phyloP scores from a whole-genome alignment of 2,113 vertebrate genomes.

The Elgaria multicarinata region DNA sequence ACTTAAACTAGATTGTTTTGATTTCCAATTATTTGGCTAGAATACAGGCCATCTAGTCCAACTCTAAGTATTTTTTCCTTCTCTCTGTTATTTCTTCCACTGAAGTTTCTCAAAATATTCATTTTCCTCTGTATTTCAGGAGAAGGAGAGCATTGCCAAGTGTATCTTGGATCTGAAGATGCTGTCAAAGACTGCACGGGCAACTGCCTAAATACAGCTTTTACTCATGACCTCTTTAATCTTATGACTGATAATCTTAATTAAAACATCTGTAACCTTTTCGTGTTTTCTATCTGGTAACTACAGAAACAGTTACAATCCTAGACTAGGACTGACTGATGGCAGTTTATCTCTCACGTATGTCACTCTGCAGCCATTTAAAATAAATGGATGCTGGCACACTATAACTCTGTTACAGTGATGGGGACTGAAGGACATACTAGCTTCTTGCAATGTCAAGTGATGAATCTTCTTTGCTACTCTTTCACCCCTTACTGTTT shows the following conservation, averaged over 20 bases:
- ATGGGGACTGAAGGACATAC: background rate
- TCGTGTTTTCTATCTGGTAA: background rate
- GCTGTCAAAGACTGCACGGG: conserved; percentile 82
- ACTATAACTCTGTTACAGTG: background rate
- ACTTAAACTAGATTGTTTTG: background rate
- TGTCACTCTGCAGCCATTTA: background rate
- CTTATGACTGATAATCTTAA: conserved; percentile 42
- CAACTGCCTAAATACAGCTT: conserved; percentile 31
- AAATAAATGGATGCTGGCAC: background rate
- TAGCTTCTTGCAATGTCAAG: background rate
- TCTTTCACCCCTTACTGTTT: background rate
- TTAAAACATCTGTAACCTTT: conserved; percentile 54
- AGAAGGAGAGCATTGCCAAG: conserved; percentile 94
- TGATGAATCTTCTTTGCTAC: background rate
- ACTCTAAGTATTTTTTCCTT: background rate
- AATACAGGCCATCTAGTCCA: background rate
- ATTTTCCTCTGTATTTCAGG: conserved; percentile 78
- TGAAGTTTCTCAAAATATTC: conserved; percentile 17
- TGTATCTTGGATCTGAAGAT: conserved; percentile 92
- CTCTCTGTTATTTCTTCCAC: background rate
- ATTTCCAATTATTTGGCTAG: background rate
- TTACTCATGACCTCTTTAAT: background rate
- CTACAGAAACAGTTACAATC: background rate
- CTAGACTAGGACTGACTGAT: background rate
- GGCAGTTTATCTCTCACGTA: background rate